Evolutionary conservation across 2,797 vertebrate species (phyloP), one percentile per base, ranked within the genome.

Genomic region (Neosilurus mollespiculum): DNA sequence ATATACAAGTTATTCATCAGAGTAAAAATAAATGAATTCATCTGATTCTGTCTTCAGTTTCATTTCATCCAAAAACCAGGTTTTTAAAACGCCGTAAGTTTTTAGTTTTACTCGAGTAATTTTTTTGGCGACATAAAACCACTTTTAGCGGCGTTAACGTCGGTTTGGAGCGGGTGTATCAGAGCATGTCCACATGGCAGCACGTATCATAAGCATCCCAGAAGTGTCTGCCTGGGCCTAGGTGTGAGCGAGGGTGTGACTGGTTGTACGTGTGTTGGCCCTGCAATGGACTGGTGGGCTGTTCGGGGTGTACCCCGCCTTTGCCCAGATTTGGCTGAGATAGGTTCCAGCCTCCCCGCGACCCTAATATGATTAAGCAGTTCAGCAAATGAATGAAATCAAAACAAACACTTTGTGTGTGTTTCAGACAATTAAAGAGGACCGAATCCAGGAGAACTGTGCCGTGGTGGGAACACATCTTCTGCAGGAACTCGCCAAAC

Each of bases 351-450:
- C 43, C 43, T 43, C 43, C 43, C 43, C 43, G 8, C 8, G 43
- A 43, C 43, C 43, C 43, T 43, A 8, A 4, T 43, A 43, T 43
- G 43, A 43, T 43, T 8, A 43, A 8, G 43, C 43, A 43, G 43
- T 43, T 43, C 43, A 43, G 43, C 43, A 8, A 43, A 43, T 43
- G 43, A 43, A 43, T 43, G 43, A 43, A 43, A 43, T 43, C 43
- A 4, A 43, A 43, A 43, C 43, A 43, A 43, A 43, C 43, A 43
- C 43, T 58, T 34, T 54, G 22, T 18, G 8, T 82, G 81, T 37
- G 78, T 77, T 22, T 81, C 87, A 99, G 98, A 93, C 93, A 0
- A 97, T 99, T 85, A 90, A 92, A 88, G 96, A 97, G 88, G 96
- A 97, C 0, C 87, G 91, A 9, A 84, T 93, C 0, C 97, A 97